Percentiles rank a stretch among this genome's conserved stretches.
These are phyloP conservation scores for Atlantisia rogersi DNA, from an alignment of 2,113 vertebrate species.

Conservation along the genomic window DNA sequence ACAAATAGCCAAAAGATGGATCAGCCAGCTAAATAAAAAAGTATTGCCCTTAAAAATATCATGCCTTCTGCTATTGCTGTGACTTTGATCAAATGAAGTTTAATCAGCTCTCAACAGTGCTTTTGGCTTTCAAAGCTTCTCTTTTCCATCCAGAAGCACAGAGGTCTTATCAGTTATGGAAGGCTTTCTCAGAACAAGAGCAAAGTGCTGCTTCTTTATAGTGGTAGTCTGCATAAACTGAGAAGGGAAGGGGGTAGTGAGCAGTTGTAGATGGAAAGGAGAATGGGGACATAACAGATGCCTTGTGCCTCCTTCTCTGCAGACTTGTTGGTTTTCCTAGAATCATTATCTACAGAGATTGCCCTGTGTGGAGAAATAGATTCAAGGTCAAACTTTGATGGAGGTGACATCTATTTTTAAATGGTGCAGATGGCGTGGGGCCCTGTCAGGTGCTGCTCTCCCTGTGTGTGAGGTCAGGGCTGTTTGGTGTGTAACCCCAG, in stretches of 20 bases:
- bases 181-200: background rate
- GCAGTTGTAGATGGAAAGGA: background rate
- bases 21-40: background rate
- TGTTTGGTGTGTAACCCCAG: background rate
- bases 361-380: background rate
- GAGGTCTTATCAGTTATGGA: background rate
- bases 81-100: background rate
- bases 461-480: background rate
- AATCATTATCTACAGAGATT: background rate
- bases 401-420: constrained; percentile 26
- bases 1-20: background rate
- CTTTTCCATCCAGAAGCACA: background rate
- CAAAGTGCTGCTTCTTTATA: background rate
- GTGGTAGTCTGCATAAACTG: rapidly evolving
- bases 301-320: background rate
- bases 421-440: background rate
- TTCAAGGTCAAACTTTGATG: background rate
- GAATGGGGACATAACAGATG: background rate
- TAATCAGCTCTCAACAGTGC: background rate
- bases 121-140: background rate
- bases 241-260: rapidly evolving
- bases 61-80: background rate
- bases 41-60: background rate
- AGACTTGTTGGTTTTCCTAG: background rate
- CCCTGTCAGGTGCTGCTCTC: background rate